Percentiles rank a stretch among this genome's conserved stretches.
These are phyloP conservation scores for Kryptolebias marmoratus DNA, from an alignment of 2,113 vertebrate genomes.

Conservation along the genomic window DNA sequence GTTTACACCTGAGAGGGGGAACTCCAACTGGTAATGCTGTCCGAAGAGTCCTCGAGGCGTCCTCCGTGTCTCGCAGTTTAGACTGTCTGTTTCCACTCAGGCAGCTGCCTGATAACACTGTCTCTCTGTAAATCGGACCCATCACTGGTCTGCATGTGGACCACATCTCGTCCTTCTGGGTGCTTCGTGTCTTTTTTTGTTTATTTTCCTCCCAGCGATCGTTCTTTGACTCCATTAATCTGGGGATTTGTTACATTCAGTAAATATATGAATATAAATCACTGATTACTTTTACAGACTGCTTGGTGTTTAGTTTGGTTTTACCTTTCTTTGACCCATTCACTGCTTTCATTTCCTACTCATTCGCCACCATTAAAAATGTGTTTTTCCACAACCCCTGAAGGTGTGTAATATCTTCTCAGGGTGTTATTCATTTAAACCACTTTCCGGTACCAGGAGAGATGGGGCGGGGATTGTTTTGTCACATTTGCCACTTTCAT, in stretches of 20 bases:
- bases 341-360: neutral
- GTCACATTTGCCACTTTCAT: slow-evolving; percentile 18
- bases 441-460: neutral
- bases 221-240: slow-evolving; percentile 54
- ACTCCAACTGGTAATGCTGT: too few relatives aligned
- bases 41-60: too few relatives aligned
- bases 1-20: too few relatives aligned
- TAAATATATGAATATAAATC: slow-evolving; percentile 15
- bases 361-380: neutral
- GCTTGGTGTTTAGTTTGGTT: neutral
- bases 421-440: too few relatives aligned
- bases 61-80: too few relatives aligned
- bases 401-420: slow-evolving; percentile 5
- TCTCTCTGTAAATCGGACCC: too few relatives aligned
- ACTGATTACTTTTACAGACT: slow-evolving; percentile 46
- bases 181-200: too few relatives aligned
- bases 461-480: neutral
- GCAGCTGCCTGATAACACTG: too few relatives aligned
- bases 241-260: slow-evolving; percentile 54
- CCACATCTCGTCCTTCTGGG: too few relatives aligned
- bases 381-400: neutral
- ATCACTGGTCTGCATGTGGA: too few relatives aligned
- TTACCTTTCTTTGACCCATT: slow-evolving; percentile 5
- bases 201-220: too few relatives aligned
- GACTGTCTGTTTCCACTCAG: too few relatives aligned